These are phyloP conservation scores for Periophthalmodon schlosseri DNA, from an alignment of 2,113 vertebrate genomes.

Conservation along the genomic window DNA sequence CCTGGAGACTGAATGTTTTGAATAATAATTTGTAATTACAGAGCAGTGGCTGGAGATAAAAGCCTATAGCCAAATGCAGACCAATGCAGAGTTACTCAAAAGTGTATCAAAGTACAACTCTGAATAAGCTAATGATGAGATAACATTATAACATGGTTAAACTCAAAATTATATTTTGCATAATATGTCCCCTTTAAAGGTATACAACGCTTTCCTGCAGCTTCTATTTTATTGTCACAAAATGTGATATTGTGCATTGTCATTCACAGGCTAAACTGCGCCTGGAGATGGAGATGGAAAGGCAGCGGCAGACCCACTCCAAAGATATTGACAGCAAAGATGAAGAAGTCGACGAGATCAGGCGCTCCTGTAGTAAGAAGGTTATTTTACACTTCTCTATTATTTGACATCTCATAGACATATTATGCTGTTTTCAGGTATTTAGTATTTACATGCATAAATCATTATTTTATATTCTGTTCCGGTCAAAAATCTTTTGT, in stretches of 20 bases:
- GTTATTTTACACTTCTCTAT: slow-evolving; percentile 59
- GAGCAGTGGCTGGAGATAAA: too few species aligned
- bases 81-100: too few species aligned
- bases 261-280: slow-evolving; percentile 89
- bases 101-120: too few species aligned
- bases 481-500: too few species aligned
- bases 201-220: background rate
- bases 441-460: background rate
- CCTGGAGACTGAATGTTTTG: too few species aligned
- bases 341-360: slow-evolving; percentile 95
- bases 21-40: too few species aligned
- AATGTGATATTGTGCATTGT: background rate
- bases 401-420: slow-evolving; percentile 6
- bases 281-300: slow-evolving; percentile 99
- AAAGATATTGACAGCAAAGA: slow-evolving; percentile 96
- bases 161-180: too few species aligned
- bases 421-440: background rate
- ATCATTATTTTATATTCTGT: background rate
- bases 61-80: too few species aligned
- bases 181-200: too few species aligned
- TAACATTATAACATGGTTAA: too few species aligned
- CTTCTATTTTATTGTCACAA: background rate
- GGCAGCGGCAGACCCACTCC: slow-evolving; percentile 88
- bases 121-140: too few species aligned
- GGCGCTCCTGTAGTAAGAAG: slow-evolving; percentile 96